Conservation (phyloP, 92 coral and sea anemone genomes). For the Montipora capitata region DNA sequence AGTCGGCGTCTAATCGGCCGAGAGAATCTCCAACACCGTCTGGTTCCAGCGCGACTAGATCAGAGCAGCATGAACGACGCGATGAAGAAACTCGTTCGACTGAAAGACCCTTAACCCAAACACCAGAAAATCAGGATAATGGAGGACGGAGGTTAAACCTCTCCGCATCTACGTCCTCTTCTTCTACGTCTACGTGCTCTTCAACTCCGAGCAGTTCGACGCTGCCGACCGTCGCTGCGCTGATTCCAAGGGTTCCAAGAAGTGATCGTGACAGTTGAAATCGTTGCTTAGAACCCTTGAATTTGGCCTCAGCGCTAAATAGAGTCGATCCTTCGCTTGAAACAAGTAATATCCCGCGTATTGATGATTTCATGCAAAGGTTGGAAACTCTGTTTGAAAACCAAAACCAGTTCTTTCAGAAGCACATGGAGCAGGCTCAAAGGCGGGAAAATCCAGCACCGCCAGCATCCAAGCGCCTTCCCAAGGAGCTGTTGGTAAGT, state of each 20-base stretch:
- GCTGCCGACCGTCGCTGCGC: background rate
- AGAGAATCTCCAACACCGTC: background rate
- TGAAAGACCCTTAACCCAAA: background rate
- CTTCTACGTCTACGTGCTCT: background rate
- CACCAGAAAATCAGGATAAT: conserved; percentile 9
- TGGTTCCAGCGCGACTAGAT: background rate
- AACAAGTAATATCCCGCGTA: no score
- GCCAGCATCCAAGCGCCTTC: background rate
- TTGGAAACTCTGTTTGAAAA: no score
- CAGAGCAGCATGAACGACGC: background rate
- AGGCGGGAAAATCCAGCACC: no score
- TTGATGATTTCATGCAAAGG: no score
- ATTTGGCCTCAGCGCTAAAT: background rate
- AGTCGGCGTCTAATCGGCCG: background rate
- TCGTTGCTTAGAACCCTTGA: conserved; percentile 2
- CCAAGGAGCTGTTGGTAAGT: conserved; percentile 5
- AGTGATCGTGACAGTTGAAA: background rate
- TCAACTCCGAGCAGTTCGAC: conserved; percentile 1
- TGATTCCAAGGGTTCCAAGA: background rate
- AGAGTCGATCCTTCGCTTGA: background rate
- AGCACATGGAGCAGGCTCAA: background rate
- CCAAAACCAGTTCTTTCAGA: no score
- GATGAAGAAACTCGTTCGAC: no score
- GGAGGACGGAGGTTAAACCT: background rate
- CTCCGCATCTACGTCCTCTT: background rate